Evolutionary conservation across 2,888 invertebrate species (phyloP), one percentile per base, ranked within the genome.

Genomic region (Epinotia ramella): DNA sequence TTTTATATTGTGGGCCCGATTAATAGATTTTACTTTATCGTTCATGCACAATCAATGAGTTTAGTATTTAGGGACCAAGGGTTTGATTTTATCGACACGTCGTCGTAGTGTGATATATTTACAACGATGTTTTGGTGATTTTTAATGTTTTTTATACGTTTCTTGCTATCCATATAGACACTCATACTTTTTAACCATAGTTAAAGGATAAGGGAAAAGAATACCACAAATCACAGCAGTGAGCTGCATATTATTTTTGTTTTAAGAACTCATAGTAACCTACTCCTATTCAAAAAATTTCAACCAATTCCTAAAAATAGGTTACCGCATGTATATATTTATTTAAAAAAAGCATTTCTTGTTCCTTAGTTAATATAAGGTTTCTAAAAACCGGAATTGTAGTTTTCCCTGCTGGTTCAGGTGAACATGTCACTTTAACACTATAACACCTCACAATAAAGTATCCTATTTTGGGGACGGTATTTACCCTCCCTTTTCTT

Each of bases 11-110:
- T 20, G 20, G 20, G 4, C 2, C 40, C 7, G 33, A 33, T 33
- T 44, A 44, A 44, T 44, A 44, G 3, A 16, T 65, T 49, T 28
- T 28, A 53, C 4, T 66, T 33, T n/a, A 40, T 24, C n/a, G 28
- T 53, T 49, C 12, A 33, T 53, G 66, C 66, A 66, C 28, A 53
- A 66, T 20, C 63, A 33, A 57, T 28, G 20, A 65, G 65, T 53
- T 66, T 73, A 76, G 73, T 76, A 63, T 68, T 68, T 66, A 67
- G 71, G 75, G 75, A 71, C 75, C 75, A 71, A 76, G 44, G 33
- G 18, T 71, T 75, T 62, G 5, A 60, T 76, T 71, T 71, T 18
- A 24, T 60, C n/a, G 46, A 60, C 46, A 69, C 40, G 24, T 46
- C 40, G 24, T 46, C 56, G 12, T 16, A 11, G 49, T 46, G 13